Evolutionary conservation across 2,888 invertebrate species (phyloP).

Genomic region (Silvanus unidentatus): DNA sequence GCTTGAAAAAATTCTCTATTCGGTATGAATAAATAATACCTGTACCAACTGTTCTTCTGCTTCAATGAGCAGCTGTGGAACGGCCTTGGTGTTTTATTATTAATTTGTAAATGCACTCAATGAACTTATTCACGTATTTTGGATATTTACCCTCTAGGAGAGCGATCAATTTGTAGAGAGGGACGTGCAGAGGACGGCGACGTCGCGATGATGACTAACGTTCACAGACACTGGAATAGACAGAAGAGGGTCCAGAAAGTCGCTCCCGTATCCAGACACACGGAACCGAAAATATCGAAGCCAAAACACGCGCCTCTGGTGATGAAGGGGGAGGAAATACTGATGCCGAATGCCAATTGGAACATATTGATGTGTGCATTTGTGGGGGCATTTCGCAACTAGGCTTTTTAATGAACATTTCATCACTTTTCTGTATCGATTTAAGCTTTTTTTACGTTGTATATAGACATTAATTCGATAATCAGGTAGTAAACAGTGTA

Average conservation of each 20-base stretch:
- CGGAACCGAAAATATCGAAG: conserved; percentile 7
- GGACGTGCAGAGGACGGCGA: not conserved
- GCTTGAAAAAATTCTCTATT: not conserved
- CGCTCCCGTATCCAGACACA: not conserved
- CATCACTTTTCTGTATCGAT: too few species aligned
- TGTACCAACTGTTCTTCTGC: not conserved
- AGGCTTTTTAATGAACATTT: too few species aligned
- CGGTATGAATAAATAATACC: conserved; percentile 1
- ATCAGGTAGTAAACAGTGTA: too few species aligned
- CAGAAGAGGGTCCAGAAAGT: conserved; percentile 5
- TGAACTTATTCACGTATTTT: not conserved
- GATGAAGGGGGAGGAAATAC: not conserved
- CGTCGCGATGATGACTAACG: conserved; percentile 10
- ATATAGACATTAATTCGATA: too few species aligned
- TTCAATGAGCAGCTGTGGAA: conserved; percentile 6
- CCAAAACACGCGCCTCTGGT: not conserved
- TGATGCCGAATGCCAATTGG: too few species aligned
- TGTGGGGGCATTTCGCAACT: too few species aligned
- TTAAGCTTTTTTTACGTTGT: too few species aligned
- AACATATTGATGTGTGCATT: too few species aligned
- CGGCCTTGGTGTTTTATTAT: conserved; percentile 5
- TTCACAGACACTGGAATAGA: not conserved
- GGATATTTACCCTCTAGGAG: too few species aligned
- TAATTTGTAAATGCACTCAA: not conserved
- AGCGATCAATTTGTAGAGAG: too few species aligned